Percentiles rank a stretch among this genome's conserved stretches.
Conservation (phyloP, 2,888 invertebrate genomes). For the Ornithoptera alexandrae region DNA sequence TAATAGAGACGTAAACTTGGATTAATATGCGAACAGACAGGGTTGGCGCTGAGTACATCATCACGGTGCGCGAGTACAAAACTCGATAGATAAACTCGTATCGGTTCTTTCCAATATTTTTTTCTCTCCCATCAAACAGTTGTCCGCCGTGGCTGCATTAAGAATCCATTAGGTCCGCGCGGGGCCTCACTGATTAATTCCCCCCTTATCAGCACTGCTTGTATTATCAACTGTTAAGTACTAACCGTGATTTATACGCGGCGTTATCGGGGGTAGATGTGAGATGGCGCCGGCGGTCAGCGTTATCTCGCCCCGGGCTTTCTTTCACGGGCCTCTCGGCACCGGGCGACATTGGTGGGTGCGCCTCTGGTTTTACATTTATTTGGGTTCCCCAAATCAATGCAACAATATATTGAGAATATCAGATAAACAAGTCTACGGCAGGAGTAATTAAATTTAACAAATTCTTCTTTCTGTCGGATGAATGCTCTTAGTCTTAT, state of each 20-base stretch:
- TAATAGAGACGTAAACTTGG: too few species aligned
- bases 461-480: too few species aligned
- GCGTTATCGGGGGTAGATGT: constrained; percentile 45
- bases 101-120: constrained; percentile 21
- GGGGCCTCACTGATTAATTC: constrained; percentile 38
- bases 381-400: constrained; percentile 17
- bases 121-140: constrained; percentile 38
- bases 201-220: constrained; percentile 39
- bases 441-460: too few species aligned
- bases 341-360: constrained; percentile 24
- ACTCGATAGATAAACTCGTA: constrained; percentile 23
- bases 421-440: too few species aligned
- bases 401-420: neutral
- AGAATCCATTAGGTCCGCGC: constrained; percentile 55
- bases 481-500: too few species aligned
- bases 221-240: constrained; percentile 43
- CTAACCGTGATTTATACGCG: constrained; percentile 47
- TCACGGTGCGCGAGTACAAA: constrained; percentile 15
- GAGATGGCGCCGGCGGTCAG: constrained; percentile 43
- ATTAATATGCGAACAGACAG: too few species aligned
- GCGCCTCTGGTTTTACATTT: constrained; percentile 27
- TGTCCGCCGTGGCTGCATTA: constrained; percentile 48
- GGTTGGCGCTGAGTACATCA: constrained; percentile 3
- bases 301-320: constrained; percentile 37
- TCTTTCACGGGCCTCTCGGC: constrained; percentile 25